phyloP scores from a whole-genome alignment of 1,140 invertebrate genomes.

The Bombyx mandarina region DNA sequence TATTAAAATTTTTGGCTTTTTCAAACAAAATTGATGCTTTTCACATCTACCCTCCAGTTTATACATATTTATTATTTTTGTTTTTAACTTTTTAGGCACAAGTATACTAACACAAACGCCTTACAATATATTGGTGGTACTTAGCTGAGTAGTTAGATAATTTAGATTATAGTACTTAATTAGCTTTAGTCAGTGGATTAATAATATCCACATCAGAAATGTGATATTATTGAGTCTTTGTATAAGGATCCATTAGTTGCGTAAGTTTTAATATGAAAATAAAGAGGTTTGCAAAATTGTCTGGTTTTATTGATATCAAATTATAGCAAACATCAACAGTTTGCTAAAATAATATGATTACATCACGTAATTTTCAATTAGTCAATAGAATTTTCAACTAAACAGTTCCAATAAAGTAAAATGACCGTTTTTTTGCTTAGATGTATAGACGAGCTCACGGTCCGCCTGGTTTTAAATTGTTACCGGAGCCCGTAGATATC shows the following conservation, averaged over 20 bases:
- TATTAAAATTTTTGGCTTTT: too few species aligned
- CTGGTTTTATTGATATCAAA: constrained; percentile 19
- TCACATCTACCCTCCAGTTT: too few species aligned
- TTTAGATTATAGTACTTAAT: constrained; percentile 22
- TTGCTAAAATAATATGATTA: background rate
- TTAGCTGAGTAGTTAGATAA: constrained; percentile 39
- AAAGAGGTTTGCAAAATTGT: constrained; percentile 47
- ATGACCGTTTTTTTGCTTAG: too few species aligned
- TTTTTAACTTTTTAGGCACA: too few species aligned
- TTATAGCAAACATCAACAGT: background rate
- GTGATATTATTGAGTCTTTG: constrained; percentile 73
- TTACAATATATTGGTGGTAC: constrained; percentile 30
- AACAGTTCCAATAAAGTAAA: too few species aligned
- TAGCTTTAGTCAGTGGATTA: constrained; percentile 64
- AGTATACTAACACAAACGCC: too few species aligned
- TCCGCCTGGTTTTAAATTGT: too few species aligned
- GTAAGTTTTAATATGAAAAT: constrained; percentile 19
- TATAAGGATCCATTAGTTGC: constrained; percentile 53
- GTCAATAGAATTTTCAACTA: too few species aligned
- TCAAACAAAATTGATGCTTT: too few species aligned
- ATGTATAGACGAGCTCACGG: too few species aligned
- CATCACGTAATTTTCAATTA: background rate
- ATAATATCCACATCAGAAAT: constrained; percentile 73
- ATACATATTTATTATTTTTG: too few species aligned
- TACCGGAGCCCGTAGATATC: too few species aligned